Percentiles rank a stretch among this genome's conserved stretches.
Evolutionary conservation across 2,888 invertebrate species (phyloP).

Genomic region (Mactromeris polynyma): DNA sequence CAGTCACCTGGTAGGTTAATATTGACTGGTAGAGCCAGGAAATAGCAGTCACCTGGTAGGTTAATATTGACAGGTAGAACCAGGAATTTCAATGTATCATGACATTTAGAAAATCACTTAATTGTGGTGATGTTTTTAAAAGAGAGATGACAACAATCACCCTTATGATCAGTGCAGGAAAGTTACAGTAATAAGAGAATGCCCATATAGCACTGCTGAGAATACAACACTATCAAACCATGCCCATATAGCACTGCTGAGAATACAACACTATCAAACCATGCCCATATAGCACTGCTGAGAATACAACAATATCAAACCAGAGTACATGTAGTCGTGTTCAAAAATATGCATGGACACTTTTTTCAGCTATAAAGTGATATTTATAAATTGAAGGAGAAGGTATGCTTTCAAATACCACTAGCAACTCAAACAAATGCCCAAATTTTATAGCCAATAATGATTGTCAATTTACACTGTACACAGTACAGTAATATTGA

Average conservation of each 20-base stretch:
- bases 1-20: too few species aligned
- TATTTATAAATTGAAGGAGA: too few species aligned
- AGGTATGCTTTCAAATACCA: background rate
- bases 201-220: background rate
- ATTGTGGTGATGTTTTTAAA: background rate
- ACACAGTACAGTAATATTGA: background rate
- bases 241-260: background rate
- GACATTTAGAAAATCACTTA: too few species aligned
- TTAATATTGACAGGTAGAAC: too few species aligned
- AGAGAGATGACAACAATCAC: background rate
- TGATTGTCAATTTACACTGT: background rate
- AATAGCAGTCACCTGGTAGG: too few species aligned
- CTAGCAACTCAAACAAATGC: background rate
- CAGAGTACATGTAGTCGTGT: too few species aligned
- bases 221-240: background rate
- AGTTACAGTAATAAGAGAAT: background rate
- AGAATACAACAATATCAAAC: background rate
- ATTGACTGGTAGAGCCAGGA: background rate
- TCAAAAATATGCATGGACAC: too few species aligned
- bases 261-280: background rate
- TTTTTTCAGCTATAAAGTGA: too few species aligned
- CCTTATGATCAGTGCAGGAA: background rate
- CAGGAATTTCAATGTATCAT: too few species aligned
- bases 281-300: background rate
- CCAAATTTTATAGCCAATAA: background rate